Evolutionary conservation across 2,888 invertebrate genomes (phyloP), one percentile per base, ranked within the genome.

Genomic region (Melitaea athalia): DNA sequence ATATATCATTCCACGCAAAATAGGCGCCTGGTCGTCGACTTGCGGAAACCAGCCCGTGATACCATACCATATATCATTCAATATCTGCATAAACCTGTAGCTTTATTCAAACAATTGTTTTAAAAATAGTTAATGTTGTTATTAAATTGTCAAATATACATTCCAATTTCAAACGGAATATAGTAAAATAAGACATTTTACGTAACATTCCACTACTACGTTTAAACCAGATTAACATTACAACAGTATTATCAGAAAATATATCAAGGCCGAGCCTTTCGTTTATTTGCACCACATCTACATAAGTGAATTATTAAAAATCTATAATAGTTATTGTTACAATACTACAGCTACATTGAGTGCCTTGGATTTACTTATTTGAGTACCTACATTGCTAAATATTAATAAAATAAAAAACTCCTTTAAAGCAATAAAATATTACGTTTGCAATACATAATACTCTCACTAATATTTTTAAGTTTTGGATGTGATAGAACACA

Each of bases 221-320:
- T 69, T 31, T 61, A 43, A 43, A 61, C 42, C 17, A 43, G 17
- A 17, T 15, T 60, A 43, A 52, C 15, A 57, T 57, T 57, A 57
- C 59, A 61, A 65, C 45, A 45, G 15, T 53, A 60, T 52, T 47
- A 69, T 38, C 47, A 67, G 62, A 57, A 45, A 49, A 64, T 61
- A 64, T 38, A 63, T 69, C 73, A 75, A 75, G 75, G 74, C 64
- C 72, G 52, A 64, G 63, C 72, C 75, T 70, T 66, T 73, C 69
- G 43, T 68, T 73, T 61, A 64, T 64, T 69, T 68, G 50, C 59
- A 60, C 69, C 64, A 43, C 47, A 67, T 55, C 17, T 59, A 57
- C 59, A 59, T 59, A 52, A 50, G 59, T 45, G 38, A 49, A 14
- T 61, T 33, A 50, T 65, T 63, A 57, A 61, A 59, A 33, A 33